These are phyloP conservation scores for Nomada hirtipes DNA, from an alignment of 2,888 invertebrate species.

Conservation along the genomic window DNA sequence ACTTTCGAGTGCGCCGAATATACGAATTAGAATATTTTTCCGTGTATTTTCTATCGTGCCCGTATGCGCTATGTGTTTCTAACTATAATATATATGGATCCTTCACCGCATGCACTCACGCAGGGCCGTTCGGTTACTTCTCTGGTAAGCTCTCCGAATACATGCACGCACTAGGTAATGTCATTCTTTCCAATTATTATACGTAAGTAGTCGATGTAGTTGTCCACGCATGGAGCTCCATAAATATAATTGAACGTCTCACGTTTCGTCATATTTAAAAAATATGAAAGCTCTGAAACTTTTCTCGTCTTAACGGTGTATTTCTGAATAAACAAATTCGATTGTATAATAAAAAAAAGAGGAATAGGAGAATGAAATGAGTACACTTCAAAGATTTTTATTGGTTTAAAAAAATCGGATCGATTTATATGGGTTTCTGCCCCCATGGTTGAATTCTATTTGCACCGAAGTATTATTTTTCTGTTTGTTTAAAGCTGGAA, in stretches of 20 bases:
- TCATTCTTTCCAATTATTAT: conserved; percentile 77
- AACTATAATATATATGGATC: conserved; percentile 62
- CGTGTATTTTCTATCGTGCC: not conserved
- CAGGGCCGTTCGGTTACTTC: conserved; percentile 83
- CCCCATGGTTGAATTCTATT: not conserved
- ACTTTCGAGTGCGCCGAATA: conserved; percentile 25
- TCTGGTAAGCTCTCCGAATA: conserved; percentile 84
- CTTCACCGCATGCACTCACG: conserved; percentile 78
- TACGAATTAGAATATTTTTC: conserved; percentile 39
- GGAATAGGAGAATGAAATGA: no score
- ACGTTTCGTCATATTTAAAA: not conserved
- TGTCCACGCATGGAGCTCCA: conserved; percentile 50
- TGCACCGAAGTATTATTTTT: not conserved
- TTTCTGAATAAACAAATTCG: not conserved
- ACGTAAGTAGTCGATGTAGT: conserved; percentile 68
- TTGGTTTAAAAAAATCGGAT: not conserved
- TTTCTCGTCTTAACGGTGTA: not conserved
- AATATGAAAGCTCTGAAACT: not conserved
- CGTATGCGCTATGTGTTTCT: conserved; percentile 57
- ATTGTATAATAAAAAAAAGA: no score
- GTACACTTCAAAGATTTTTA: not conserved
- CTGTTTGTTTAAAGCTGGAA: not conserved
- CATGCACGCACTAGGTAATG: conserved; percentile 84
- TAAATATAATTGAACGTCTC: not conserved
- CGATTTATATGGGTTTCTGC: not conserved